Conservation (phyloP, 1,140 invertebrate species). For the Nilaparvata lugens region DNA sequence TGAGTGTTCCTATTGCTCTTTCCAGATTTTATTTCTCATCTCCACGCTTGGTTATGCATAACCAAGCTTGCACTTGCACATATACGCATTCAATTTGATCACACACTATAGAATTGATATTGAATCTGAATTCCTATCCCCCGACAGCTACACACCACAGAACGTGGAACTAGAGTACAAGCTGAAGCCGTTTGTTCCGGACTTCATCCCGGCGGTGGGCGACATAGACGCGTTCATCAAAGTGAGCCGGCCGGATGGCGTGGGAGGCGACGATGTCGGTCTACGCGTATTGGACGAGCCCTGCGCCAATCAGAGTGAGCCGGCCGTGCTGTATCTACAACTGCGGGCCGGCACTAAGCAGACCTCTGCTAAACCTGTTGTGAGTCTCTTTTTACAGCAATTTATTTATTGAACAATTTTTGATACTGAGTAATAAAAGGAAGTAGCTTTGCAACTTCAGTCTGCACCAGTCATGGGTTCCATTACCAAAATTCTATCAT, state of each 20-base stretch:
- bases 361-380: conserved; percentile 40
- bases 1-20: no score
- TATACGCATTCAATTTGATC: conserved; percentile 7
- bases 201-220: conserved; percentile 94
- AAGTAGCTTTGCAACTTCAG: no score
- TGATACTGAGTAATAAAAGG: no score
- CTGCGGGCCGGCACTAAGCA: conserved; percentile 75
- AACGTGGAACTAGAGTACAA: conserved; percentile 83
- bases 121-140: conserved; percentile 23
- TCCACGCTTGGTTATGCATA: no score
- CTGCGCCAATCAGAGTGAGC: conserved; percentile 87
- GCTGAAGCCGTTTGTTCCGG: conserved; percentile 89
- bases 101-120: conserved; percentile 4
- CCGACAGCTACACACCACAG: conserved; percentile 85
- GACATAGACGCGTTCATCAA: conserved; percentile 98
- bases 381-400: no score
- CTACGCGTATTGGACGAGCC: conserved; percentile 90
- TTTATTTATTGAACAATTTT: no score
- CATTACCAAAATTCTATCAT: no score
- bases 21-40: no score
- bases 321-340: conserved; percentile 86
- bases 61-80: no score
- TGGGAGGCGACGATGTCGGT: conserved; percentile 60
- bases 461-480: no score
- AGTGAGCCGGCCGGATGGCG: conserved; percentile 68